Percentiles rank a stretch among this genome's conserved stretches.
Conservation (phyloP, 1,140 invertebrate genomes). For the Leptinotarsa undecemlineata region DNA sequence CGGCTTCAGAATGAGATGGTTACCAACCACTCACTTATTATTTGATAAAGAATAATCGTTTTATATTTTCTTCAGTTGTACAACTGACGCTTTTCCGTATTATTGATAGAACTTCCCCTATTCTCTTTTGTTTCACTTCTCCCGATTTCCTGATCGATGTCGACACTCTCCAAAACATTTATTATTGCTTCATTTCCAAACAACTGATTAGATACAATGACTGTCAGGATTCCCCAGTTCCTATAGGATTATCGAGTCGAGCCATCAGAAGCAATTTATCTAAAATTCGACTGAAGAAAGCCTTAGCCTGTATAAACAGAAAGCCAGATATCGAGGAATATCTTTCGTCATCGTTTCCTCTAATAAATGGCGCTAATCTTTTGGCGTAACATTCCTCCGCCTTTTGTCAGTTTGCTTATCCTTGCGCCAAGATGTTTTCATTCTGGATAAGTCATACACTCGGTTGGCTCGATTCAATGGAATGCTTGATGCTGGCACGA, state of each 20-base stretch:
- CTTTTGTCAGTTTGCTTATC: slow-evolving; percentile 3
- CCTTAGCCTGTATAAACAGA: not conserved
- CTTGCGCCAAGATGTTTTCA: not conserved
- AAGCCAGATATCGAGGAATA: not conserved
- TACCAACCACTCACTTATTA: too few species aligned
- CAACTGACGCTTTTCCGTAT: too few species aligned
- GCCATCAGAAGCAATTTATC: not conserved
- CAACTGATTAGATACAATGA: slow-evolving; percentile 3
- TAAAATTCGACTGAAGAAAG: not conserved
- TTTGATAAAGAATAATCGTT: too few species aligned
- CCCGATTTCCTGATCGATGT: not conserved
- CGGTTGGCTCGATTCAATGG: not conserved
- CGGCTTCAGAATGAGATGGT: too few species aligned
- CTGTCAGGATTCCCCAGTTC: not conserved
- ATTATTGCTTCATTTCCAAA: not conserved
- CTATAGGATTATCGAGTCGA: not conserved
- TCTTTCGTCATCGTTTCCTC: not conserved
- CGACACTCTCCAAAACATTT: not conserved
- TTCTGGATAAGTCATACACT: not conserved
- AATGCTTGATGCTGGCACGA: not conserved
- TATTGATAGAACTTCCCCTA: too few species aligned
- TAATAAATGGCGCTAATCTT: not conserved
- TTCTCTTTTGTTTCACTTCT: not conserved
- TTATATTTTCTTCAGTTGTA: too few species aligned
- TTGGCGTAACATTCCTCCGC: not conserved